Base-by-base conservation (phyloP, 2,888 invertebrate species). In the Cheilosia grossa region DNA sequence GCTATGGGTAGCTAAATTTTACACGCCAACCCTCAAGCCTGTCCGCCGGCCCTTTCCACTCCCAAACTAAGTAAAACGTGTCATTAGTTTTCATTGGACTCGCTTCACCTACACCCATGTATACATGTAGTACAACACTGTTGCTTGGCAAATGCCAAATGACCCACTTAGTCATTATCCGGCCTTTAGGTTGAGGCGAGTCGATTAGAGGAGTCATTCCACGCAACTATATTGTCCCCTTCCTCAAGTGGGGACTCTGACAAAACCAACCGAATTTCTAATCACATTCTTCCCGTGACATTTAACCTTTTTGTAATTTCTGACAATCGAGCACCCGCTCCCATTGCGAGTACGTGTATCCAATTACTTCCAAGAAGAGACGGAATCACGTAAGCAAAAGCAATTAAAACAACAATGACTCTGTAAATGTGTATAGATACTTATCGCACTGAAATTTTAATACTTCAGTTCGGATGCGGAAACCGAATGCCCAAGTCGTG, bases 311-410 rank as follows among this genome's bases (percentile, higher is more conserved):
- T 69, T 69, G 59, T 53, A 53, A 51, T 21, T 15, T 15, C 44
- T 64, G 42, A 53, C 72, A 72, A 64, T 51, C n/a, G 51, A 27
- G 53, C 33, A n/a, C 7, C 58, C 70, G 24, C 42, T 77, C 44
- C 70, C 61, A 72, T 66, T 58, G 33, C 59, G 44, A n/a, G 21
- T 40, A 72, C 69, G 64, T 74, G 82, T 74, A 69, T 79, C 82
- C 79, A 83, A 83, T 83, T 79, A 44, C 77, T 30, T 54, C 56
- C 37, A 78, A 79, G 54, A 30, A 42, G 40, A 58, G 51, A 73
- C 37, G 53, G 58, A 74, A 69, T 83, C 79, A 82, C 82, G 79
- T 79, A 79, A 79, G 79, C 79, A 83, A 79, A 79, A 79, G 79
- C 73, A 83, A 83, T 79, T 79, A 83, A 74, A 79, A 74, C 69